Evolutionary conservation across 1,140 invertebrate genomes (phyloP).

Genomic region (Lordiphosa mommai): DNA sequence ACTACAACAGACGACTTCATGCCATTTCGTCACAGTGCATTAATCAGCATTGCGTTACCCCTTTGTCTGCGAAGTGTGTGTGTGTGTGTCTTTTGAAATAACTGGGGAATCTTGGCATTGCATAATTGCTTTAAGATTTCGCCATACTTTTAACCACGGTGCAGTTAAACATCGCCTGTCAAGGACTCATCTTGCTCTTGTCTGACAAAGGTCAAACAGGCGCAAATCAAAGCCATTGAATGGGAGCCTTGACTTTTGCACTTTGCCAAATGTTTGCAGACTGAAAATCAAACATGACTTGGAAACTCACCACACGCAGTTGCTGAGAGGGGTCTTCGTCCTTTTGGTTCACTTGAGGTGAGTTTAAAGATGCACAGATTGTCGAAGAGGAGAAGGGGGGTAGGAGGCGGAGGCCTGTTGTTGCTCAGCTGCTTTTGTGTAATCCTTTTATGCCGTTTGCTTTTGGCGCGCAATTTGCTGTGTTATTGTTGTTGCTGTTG

Average conservation of each 20-base stretch:
- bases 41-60: slow-evolving; percentile 47
- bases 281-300: slow-evolving; percentile 20
- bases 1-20: slow-evolving; percentile 17
- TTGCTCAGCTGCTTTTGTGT: slow-evolving; percentile 36
- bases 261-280: slow-evolving; percentile 53
- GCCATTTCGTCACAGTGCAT: slow-evolving; percentile 57
- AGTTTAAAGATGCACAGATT: slow-evolving; percentile 1
- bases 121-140: slow-evolving; percentile 4
- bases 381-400: no score
- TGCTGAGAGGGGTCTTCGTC: no score
- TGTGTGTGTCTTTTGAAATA: slow-evolving; percentile 2
- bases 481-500: slow-evolving; percentile 23
- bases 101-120: slow-evolving; percentile 20
- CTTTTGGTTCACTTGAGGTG: neutral
- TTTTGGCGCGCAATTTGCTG: slow-evolving; percentile 68
- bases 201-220: slow-evolving; percentile 61
- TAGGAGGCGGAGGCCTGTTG: neutral
- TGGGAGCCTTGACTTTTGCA: slow-evolving; percentile 73
- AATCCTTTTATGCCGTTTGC: slow-evolving; percentile 61
- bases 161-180: slow-evolving; percentile 34
- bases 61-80: slow-evolving; percentile 3
- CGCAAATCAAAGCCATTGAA: slow-evolving; percentile 38
- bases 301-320: neutral
- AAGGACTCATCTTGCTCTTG: slow-evolving; percentile 44
- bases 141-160: slow-evolving; percentile 36